Evolutionary conservation across 2,113 vertebrate genomes (phyloP), one percentile per base, ranked within the genome.

Genomic region (Alligator mississippiensis): DNA sequence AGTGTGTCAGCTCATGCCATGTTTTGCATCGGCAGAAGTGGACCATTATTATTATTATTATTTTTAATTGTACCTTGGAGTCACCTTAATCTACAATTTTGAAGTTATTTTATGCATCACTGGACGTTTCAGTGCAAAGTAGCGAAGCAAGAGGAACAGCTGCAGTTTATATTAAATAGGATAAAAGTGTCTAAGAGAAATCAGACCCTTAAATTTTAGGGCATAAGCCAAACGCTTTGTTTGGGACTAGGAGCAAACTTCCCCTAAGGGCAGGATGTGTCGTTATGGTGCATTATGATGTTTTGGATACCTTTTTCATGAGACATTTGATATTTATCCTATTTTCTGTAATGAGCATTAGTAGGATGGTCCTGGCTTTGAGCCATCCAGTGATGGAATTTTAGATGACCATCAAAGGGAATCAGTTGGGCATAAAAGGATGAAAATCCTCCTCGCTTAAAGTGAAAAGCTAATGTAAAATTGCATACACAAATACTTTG

Each of bases 61-160:
- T 38, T 82, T 70, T 38, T 80, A 86, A 80, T 87, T 88, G 27
- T 93, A 88, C 28, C 64, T 61, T 27, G n/a, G 82, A 70, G 93
- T 68, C 60, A 81, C 76, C 61, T 57, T 78, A 17, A 66, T 91
- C 58, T 68, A 70, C 19, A 85, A 74, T 94, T 95, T 94, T 93
- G 59, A 78, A 88, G 14, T 95, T 95, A 88, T 80, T 93, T 82
- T 89, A 1, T 85, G 77, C 74, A 58, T 95, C 89, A 77, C 27
- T 92, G 87, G 84, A 95, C 81, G 76, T 84, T 95, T 91, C 58
- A 4, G 25, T 77, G 38, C 25, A 88, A 93, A 93, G 88, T 84
- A 79, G 74, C 64, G 25, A 94, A 89, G 38, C 5, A 83, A 63
- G 60, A 82, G 60, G 81, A 87, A 80, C 22, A 80, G 54, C 77